A percentile compares a stretch with the other conserved stretches of the same genome.
phyloP scores from a whole-genome alignment of 2,113 vertebrate species.

The Paradoxurus hermaphroditus region DNA sequence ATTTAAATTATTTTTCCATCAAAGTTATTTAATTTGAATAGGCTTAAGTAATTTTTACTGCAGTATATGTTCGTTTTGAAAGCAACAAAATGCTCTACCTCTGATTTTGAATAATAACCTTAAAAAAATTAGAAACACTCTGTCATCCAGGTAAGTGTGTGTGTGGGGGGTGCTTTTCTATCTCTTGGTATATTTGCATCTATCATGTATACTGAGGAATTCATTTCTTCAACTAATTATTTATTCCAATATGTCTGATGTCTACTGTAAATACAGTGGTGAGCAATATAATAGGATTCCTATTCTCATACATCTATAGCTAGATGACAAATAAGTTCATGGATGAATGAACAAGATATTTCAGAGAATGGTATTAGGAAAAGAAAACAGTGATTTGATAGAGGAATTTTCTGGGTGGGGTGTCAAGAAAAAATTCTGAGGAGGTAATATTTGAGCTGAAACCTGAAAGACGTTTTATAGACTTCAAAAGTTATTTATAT shows the following conservation, averaged over 20 bases:
- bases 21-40: background rate
- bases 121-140: background rate
- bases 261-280: background rate
- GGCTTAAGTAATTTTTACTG: slow-evolving; percentile 20
- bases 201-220: background rate
- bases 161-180: background rate
- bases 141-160: background rate
- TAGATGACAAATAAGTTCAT: background rate
- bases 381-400: background rate
- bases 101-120: slow-evolving; percentile 22
- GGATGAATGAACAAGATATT: background rate
- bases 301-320: background rate
- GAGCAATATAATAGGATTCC: background rate
- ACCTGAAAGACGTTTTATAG: background rate
- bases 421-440: background rate
- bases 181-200: background rate
- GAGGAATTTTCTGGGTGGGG: background rate
- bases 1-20: slow-evolving; percentile 23
- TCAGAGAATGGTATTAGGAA: background rate
- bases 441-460: background rate
- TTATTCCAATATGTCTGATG: background rate
- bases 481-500: background rate
- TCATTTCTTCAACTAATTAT: background rate
- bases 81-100: slow-evolving; percentile 3
- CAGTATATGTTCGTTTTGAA: background rate